Conservation (phyloP, 1,140 invertebrate species). For the Bombus waltoni region DNA sequence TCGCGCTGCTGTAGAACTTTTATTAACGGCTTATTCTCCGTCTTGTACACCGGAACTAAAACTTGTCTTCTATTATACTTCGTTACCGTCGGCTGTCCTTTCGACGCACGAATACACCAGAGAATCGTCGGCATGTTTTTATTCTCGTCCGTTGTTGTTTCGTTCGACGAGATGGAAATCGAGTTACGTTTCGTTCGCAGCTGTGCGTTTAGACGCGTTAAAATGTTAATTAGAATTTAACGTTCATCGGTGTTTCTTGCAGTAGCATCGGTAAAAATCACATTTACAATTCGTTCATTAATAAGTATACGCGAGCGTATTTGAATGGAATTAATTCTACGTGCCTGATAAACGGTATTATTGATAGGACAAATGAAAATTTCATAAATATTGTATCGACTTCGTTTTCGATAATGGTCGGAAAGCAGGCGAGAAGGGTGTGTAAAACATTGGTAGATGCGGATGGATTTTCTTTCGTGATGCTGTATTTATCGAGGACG, state of each 20-base stretch:
- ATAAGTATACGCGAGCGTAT: background rate
- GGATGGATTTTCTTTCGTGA: background rate
- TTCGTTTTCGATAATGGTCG: too few species aligned
- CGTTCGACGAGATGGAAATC: background rate
- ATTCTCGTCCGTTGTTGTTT: background rate
- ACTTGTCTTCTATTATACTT: background rate
- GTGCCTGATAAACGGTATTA: background rate
- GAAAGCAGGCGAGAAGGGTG: too few species aligned
- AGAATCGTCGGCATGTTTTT: background rate
- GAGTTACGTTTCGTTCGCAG: background rate
- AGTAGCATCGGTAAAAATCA: background rate
- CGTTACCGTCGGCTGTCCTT: background rate
- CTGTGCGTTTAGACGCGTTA: too few species aligned
- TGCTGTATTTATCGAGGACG: background rate
- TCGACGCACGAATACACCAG: background rate
- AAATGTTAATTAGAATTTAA: too few species aligned
- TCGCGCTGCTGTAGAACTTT: background rate
- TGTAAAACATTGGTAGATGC: background rate
- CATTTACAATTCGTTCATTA: background rate
- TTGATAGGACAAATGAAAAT: background rate
- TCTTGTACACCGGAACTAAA: background rate
- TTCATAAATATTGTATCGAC: background rate
- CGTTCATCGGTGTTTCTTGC: background rate
- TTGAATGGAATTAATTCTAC: background rate
- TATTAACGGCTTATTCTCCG: background rate